Base-by-base conservation (phyloP, 2,797 vertebrate species). In the Scyliorhinus canicula region DNA sequence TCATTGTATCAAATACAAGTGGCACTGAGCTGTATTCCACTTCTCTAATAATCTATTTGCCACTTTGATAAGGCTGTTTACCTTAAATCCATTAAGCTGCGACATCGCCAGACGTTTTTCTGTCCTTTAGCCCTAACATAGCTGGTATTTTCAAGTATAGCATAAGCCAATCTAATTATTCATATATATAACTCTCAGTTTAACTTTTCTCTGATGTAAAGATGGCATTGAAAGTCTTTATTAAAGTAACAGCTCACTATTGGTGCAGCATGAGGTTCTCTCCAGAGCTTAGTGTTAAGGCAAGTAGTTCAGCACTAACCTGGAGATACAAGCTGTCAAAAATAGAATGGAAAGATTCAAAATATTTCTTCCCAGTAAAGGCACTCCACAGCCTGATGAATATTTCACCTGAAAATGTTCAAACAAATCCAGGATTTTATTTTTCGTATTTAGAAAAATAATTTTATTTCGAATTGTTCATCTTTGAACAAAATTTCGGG, bases 21-120 rank as follows among this genome's bases (percentile, higher is more conserved):
- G 85, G 52, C 35, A 57, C 85, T 57, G 4, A 88, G 16, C 11
- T 57, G 35, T n/a, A 88, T 16, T 31, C 35, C 31, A 57, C 52
- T 31, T 57, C 57, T 88, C 55, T 57, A 88, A 88, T 52, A 57
- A 55, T n/a, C 85, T 88, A 88, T 88, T n/a, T 88, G 31, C 21
- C 52, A 86, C 35, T 88, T 88, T 88, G 85, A 88, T 88, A 88
- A 88, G 28, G 52, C 35, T 84, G 31, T 88, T 88, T 57, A n/a
- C 12, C 85, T n/a, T 57, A 88, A 88, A 88, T 57, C 52, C 35
- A n/a, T 55, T 55, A 88, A 55, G 28, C 85, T 57, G 50, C 50
- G 14, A 88, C 85, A 55, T 7, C 57, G 52, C 19, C 52, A 57
- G 16, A 3, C 19, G 55, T 35, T 4, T 35, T 84, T 44, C 5